Percentiles rank a stretch among this genome's conserved stretches.
Conservation (phyloP, 2,113 vertebrate genomes). For the Alexandromys fortis region DNA sequence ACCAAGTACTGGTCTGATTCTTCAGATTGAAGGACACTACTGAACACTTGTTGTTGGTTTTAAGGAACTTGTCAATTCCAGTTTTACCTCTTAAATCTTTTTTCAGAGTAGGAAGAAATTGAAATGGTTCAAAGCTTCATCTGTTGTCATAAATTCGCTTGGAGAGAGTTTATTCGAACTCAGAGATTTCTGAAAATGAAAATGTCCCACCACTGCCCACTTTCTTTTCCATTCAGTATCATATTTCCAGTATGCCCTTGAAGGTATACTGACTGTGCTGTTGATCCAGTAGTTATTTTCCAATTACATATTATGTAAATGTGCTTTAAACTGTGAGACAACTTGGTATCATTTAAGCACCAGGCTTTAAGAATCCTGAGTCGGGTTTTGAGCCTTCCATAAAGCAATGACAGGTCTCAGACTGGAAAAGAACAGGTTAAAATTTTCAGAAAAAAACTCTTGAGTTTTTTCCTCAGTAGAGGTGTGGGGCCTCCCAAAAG, state of each 20-base stretch:
- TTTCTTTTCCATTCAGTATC: not conserved
- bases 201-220: not conserved
- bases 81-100: conserved; percentile 76
- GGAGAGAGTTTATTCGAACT: conserved; percentile 66
- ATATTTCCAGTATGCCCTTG: conserved; percentile 4
- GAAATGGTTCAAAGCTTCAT: conserved; percentile 74
- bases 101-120: conserved; percentile 79
- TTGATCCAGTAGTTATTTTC: not conserved
- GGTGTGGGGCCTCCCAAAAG: not conserved
- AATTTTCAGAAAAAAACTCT: not conserved
- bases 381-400: not conserved
- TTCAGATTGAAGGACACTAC: conserved; percentile 78
- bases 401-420: conserved; percentile 5
- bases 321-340: not conserved
- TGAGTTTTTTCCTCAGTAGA: not conserved
- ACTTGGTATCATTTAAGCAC: conserved; percentile 1
- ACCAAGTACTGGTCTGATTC: conserved; percentile 78
- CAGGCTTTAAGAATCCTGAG: not conserved
- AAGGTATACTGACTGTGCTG: not conserved
- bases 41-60: conserved; percentile 79
- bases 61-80: conserved; percentile 78
- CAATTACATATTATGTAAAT: conserved; percentile 18
- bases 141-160: conserved; percentile 79
- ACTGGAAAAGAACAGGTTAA: not conserved
- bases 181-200: conserved; percentile 29